Conservation (phyloP, 2,113 vertebrate species). For the Marmota flaviventris region DNA sequence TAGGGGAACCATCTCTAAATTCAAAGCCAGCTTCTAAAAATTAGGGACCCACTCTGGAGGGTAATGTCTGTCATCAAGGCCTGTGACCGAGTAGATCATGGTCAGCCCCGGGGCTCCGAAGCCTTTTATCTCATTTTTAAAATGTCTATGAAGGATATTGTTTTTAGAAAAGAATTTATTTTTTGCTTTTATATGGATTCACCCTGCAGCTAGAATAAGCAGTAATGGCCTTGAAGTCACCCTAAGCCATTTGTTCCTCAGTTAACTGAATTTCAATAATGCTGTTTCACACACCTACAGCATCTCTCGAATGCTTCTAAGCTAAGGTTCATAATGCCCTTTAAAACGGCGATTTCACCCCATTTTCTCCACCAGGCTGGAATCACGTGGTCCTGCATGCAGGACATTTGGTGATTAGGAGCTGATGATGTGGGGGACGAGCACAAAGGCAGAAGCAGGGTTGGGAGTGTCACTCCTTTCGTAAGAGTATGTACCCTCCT, state of each 20-base stretch:
- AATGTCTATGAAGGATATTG: not conserved
- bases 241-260: not conserved
- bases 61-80: accelerated
- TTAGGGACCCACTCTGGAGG: not conserved
- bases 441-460: not conserved
- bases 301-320: not conserved
- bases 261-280: not conserved
- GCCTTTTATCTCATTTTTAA: not conserved
- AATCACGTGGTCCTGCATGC: not conserved
- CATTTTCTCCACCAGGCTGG: not conserved
- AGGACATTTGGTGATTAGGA: not conserved
- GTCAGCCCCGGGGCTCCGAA: not conserved
- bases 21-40: conserved; percentile 29
- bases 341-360: not conserved
- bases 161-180: not conserved
- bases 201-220: not conserved
- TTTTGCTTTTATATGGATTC: not conserved
- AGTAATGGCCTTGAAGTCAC: not conserved
- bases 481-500: not conserved
- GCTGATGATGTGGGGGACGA: not conserved
- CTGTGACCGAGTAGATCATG: accelerated
- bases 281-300: not conserved
- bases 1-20: conserved; percentile 1
- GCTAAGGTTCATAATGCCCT: not conserved
- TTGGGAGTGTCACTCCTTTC: not conserved